These are phyloP conservation scores for Crocuta crocuta DNA, from an alignment of 2,113 vertebrate genomes.

Conservation along the genomic window DNA sequence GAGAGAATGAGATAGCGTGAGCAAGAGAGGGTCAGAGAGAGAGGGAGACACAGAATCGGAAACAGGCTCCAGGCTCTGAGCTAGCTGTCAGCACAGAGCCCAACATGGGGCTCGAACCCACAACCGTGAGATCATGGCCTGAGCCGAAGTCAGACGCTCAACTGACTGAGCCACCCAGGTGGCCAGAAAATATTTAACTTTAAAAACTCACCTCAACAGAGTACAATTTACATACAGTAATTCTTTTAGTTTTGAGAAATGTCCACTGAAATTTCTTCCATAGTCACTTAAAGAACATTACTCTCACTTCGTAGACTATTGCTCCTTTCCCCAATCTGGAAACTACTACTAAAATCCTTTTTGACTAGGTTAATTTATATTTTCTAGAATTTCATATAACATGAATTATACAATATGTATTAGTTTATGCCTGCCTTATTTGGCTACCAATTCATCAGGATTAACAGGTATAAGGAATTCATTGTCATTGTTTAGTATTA, in stretches of 20 bases:
- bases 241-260: not conserved
- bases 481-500: not conserved
- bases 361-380: not conserved
- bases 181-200: not conserved
- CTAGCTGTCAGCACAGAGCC: too few relatives aligned
- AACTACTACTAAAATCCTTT: not conserved
- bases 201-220: not conserved
- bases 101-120: too few relatives aligned
- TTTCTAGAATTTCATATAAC: constrained; percentile 7
- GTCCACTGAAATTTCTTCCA: not conserved
- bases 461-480: not conserved
- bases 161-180: too few relatives aligned
- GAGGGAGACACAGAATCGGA: too few relatives aligned
- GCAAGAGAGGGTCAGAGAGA: too few relatives aligned
- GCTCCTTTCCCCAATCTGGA: too few relatives aligned
- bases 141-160: too few relatives aligned
- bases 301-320: not conserved
- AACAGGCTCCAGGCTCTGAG: too few relatives aligned
- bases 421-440: not conserved
- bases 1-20: too few relatives aligned
- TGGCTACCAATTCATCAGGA: not conserved
- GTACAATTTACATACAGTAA: not conserved
- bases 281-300: not conserved
- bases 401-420: not conserved
- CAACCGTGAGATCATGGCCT: too few relatives aligned